Base-by-base conservation (phyloP, 2,888 invertebrate species). In the Bursaphelenchus okinawaensis region DNA sequence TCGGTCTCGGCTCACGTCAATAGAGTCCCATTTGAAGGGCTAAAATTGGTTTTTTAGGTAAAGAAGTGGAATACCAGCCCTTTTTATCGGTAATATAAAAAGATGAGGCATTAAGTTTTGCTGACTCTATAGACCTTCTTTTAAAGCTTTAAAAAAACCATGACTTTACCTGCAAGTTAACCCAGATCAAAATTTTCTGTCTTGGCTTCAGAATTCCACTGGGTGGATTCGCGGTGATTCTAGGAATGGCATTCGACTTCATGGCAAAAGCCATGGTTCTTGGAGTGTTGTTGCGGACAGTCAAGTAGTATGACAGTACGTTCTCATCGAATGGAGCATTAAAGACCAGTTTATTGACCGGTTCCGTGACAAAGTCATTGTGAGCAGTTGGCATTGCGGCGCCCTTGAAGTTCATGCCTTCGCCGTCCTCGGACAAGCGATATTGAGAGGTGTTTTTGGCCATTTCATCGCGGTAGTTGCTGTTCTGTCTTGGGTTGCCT, bases 201-300 rank as follows among this genome's bases (percentile, higher is more conserved):
- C 50, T 59, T n/a, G 70, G 64, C 40, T 63, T 55, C 7, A 71
- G 51, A 31, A 71, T 63, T 16, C 68, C 70, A 23, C 24, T 31
- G 7, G 70, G 71, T 4, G 71, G 71, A 16, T 57, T 31, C n/a
- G 64, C 63, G 22, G 56, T 61, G 24, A 71, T 31, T 8, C 70
- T 63, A 9, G 72, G 72, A 28, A 71, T 68, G 24, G 63, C 65
- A 52, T 71, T 71, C 12, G 63, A 60, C 52, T 70, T 70, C 62
- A 70, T 70, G 12, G 70, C 70, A 40, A 55, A 70, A 2, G 63
- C 70, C 51, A 70, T 64, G n/a, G 28, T 29, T 54, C 62, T 61
- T 7, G 52, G 51, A 16, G 63, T 63, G 29, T 56, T 59, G 55
- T 69, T 70, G 27, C 50, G 55, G 52, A 70, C 29, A 8, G 63